Evolutionary conservation across 2,797 vertebrate genomes (phyloP), one percentile per base, ranked within the genome.

Genomic region (Siniperca obscura): DNA sequence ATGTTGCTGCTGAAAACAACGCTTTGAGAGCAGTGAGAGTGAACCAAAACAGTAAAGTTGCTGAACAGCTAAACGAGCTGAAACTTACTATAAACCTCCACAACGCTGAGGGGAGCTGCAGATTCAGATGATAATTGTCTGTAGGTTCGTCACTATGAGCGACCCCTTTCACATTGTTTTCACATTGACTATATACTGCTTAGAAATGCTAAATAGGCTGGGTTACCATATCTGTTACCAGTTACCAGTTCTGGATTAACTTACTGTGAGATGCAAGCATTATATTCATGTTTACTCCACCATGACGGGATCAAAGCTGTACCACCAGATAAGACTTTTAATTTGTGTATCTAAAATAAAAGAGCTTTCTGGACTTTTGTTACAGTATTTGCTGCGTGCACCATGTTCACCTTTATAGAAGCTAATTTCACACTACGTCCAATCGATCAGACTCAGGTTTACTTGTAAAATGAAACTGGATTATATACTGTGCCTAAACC

Each of bases 281-380:
- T 55, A 55, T 25, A 25, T 66, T 38, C 16, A 65, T 46, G 48
- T 68, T 76, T 60, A n/a, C 16, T 77, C 21, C 27, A 16, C 3
- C 1, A 19, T 57, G 36, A 42, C 1, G 0, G 27, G 40, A 27
- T 57, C 12, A 42, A 53, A 76, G 7, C 21, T 80, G 25, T 38
- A 34, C 38, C 27, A 52, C 12, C 1, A 30, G 21, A 44, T 76
- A 40, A 69, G 44, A 62, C 46, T 44, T 61, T 50, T 13, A 11
- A 70, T 61, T 48, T 59, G 25, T 56, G 21, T 3, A 48, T 55
- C 6, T 57, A 13, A 70, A 70, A 10, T 13, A 59, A 42, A 75
- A 59, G 27, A 34, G 56, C 27, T 25, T 62, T 64, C 46, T 61
- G 27, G 27, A 55, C 50, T 61, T 78, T 83, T 1, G 59, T 59